Percentiles rank a stretch among this genome's conserved stretches.
phyloP scores from a whole-genome alignment of 2,888 invertebrate species.

The Erpobdella octoculata region DNA sequence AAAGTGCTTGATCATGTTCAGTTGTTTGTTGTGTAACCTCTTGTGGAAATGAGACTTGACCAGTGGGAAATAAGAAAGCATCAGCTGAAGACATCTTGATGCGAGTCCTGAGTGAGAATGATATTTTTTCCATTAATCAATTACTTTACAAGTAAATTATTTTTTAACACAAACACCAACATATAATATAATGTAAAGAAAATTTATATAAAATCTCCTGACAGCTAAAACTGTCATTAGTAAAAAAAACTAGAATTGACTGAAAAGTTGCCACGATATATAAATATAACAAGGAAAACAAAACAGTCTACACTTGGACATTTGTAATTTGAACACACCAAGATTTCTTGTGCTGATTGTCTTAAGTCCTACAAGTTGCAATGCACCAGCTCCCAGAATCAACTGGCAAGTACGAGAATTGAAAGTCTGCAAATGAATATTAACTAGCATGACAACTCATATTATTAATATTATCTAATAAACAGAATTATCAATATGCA shows the following conservation, averaged over 20 bases:
- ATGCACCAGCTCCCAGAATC: slow-evolving; percentile 89
- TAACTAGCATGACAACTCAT: not conserved
- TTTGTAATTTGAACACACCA: slow-evolving; percentile 53
- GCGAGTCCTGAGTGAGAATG: slow-evolving; percentile 49
- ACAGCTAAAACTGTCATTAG: not conserved
- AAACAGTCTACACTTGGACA: not conserved
- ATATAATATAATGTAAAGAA: no score
- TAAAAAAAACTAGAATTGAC: not conserved
- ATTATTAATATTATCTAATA: not conserved
- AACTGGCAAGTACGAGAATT: slow-evolving; percentile 69
- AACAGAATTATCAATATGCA: not conserved
- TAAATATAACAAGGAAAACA: not conserved
- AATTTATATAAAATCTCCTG: no score
- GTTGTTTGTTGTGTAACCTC: slow-evolving; percentile 47
- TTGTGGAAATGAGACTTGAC: slow-evolving; percentile 50
- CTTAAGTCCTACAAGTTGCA: slow-evolving; percentile 75
- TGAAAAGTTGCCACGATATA: not conserved
- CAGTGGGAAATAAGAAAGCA: slow-evolving; percentile 57
- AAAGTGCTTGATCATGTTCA: slow-evolving; percentile 51
- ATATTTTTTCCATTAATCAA: no score
- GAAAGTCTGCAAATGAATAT: slow-evolving; percentile 50
- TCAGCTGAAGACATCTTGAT: slow-evolving; percentile 55
- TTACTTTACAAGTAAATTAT: no score
- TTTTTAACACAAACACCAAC: no score
- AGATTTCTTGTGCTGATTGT: slow-evolving; percentile 76